phyloP scores from a whole-genome alignment of 1,140 invertebrate genomes.

The Pseudomyrmex cubaensis region DNA sequence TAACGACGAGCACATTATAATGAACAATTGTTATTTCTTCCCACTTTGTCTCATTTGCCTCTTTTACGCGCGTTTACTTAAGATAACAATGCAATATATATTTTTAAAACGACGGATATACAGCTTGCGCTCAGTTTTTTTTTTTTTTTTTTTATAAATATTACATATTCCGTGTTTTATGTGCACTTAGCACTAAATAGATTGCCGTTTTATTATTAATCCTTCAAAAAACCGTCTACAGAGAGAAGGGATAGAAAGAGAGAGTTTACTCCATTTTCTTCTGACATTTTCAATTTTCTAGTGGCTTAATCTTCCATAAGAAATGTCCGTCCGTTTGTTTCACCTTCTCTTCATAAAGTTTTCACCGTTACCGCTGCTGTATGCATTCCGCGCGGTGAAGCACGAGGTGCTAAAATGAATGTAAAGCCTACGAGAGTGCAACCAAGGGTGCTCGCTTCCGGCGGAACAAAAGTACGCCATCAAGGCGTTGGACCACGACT shows the following conservation, averaged over 20 bases:
- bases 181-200: neutral
- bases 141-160: neutral
- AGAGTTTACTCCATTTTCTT: neutral
- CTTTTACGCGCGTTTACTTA: neutral
- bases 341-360: slow-evolving; percentile 57
- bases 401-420: slow-evolving; percentile 39
- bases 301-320: neutral
- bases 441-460: slow-evolving; percentile 57
- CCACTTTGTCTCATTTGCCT: neutral
- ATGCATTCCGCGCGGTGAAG: slow-evolving; percentile 36
- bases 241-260: too few relatives aligned
- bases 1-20: neutral
- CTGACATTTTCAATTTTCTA: slow-evolving; percentile 14
- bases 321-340: neutral
- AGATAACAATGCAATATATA: neutral
- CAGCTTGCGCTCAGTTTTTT: too few relatives aligned
- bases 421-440: slow-evolving; percentile 22
- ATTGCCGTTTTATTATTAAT: neutral
- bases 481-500: slow-evolving; percentile 64
- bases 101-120: too few relatives aligned
- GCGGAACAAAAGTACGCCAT: slow-evolving; percentile 72
- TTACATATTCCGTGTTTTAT: neutral
- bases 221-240: neutral
- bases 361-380: slow-evolving; percentile 50
- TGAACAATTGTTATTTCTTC: neutral